Evolutionary conservation across 2,888 invertebrate genomes (phyloP), one percentile per base, ranked within the genome.

Genomic region (Pristionchus arcanus): DNA sequence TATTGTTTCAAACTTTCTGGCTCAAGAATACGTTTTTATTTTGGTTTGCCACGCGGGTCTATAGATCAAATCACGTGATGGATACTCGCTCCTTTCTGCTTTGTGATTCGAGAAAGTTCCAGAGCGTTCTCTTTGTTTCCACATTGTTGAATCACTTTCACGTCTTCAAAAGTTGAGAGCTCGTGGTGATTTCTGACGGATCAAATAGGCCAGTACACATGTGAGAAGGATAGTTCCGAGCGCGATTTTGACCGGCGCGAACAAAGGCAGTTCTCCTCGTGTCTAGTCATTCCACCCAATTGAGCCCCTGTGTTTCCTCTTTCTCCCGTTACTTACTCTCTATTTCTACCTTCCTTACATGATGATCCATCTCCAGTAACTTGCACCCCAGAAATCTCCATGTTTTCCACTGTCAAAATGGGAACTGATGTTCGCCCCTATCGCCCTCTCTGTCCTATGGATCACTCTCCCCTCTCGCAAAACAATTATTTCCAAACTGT

Each of bases 401-500:
- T 81, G 81, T 81, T 81, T 53, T 81, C 49, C 11, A 15, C 9
- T 2, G 11, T 13, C n/a, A 28, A 16, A 81, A 81, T 19, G n/a
- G 42, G 28, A 49, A 81, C 81, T 74, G 74, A 74, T 74, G 74
- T 74, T 74, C 74, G 74, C 3, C 19, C 74, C 74, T 37, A 34
- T 37, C 74, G 74, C 74, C 74, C 31, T 31, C 31, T 7, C 68
- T 74, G 74, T 74, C 37, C 74, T 74, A 81, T n/a, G n/a, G 81
- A 81, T 49, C 81, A n/a, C 34, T 16, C n/a, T n/a, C n/a, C 42
- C 9, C 31, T 42, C 21, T 5, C 74, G 25, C 74, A 77, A 77
- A 81, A 81, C 81, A 81, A 81, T 81, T 81, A 81, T 81, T 81
- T 81, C 81, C 81, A 81, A 81, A 81, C 81, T 81, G 81, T 49